These are phyloP conservation scores for Rhea americana DNA, from an alignment of 2,113 vertebrate genomes.

Conservation along the genomic window DNA sequence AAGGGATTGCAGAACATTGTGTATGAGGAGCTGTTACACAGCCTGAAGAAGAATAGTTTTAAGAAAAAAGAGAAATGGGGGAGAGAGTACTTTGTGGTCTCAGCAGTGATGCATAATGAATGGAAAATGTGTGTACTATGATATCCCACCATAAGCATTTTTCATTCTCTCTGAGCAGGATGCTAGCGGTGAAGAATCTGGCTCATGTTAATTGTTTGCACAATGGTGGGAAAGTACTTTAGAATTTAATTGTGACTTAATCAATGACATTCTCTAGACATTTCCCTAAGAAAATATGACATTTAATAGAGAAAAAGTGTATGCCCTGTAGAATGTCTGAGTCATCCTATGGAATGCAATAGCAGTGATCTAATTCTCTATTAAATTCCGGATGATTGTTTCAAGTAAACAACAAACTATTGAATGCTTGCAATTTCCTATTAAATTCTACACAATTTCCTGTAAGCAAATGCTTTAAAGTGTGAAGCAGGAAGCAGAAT, in stretches of 20 bases:
- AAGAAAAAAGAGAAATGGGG: not conserved
- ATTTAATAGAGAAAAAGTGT: not conserved
- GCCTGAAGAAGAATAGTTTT: not conserved
- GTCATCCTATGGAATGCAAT: not conserved
- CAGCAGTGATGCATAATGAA: not conserved
- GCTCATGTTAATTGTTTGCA: not conserved
- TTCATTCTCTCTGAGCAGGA: not conserved
- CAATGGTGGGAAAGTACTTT: not conserved
- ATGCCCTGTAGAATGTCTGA: not conserved
- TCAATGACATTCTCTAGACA: not conserved
- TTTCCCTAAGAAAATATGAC: not conserved
- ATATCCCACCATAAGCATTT: not conserved
- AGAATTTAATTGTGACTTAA: conserved; percentile 37
- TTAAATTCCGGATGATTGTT: not conserved
- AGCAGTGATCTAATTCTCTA: not conserved
- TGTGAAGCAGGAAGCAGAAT: not conserved
- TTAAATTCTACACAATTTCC: not conserved
- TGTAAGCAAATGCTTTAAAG: not conserved
- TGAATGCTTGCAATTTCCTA: not conserved
- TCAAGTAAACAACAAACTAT: not conserved
- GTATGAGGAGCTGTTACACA: not conserved
- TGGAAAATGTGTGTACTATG: not conserved
- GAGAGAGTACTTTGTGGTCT: not conserved
- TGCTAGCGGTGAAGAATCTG: not conserved
- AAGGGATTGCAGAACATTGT: not conserved